Evolutionary conservation across 2,797 vertebrate genomes (phyloP).

Genomic region (Notamacropus eugenii): DNA sequence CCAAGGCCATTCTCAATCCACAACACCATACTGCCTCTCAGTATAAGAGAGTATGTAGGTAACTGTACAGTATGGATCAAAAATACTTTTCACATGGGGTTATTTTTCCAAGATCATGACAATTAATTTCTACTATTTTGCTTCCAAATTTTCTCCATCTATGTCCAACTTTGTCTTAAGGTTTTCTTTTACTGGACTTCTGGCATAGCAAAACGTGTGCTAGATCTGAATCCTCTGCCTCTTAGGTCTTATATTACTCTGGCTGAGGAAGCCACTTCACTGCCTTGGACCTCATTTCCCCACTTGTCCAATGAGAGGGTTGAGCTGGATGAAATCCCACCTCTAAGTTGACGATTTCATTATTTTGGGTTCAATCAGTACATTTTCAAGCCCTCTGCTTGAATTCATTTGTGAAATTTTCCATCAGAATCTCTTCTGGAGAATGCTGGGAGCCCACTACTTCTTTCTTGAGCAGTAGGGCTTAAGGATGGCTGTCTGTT

Average conservation of each 20-base stretch:
- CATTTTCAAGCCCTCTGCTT: not conserved
- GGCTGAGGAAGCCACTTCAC: not conserved
- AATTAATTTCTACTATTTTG: not conserved
- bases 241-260: not conserved
- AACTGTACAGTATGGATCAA: not conserved
- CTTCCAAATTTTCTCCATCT: not conserved
- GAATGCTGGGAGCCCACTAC: not conserved
- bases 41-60: not conserved
- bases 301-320: not conserved
- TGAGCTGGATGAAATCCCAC: not conserved
- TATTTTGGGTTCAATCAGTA: not conserved
- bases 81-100: not conserved
- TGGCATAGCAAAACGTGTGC: not conserved
- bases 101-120: not conserved
- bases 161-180: not conserved
- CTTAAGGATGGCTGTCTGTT: not conserved
- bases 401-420: not conserved
- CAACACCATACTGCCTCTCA: not conserved
- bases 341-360: not conserved
- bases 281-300: not conserved
- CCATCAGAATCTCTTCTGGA: not conserved
- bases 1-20: not conserved
- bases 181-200: not conserved
- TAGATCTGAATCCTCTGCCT: not conserved
- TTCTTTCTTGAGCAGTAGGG: not conserved